phyloP scores from a whole-genome alignment of 1,140 invertebrate species.

The Polypedilum pembai region DNA sequence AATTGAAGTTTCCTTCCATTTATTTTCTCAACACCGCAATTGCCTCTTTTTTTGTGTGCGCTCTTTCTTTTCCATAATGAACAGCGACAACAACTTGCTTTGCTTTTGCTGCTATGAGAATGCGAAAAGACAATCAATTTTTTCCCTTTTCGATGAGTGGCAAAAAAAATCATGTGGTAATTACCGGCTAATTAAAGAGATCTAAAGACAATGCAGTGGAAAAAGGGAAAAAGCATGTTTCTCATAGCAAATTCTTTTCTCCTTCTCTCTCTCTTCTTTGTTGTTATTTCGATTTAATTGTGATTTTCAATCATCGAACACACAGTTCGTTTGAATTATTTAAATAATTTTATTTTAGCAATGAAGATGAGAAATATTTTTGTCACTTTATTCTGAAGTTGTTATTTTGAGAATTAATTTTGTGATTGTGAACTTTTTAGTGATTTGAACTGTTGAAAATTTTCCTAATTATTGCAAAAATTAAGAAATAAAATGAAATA shows the following conservation, averaged over 20 bases:
- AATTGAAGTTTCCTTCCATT: constrained; percentile 18
- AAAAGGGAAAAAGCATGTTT: neutral
- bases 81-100: neutral
- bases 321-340: too few relatives aligned
- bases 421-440: neutral
- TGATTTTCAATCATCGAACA: too few relatives aligned
- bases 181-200: constrained; percentile 17
- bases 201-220: constrained; percentile 5
- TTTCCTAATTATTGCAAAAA: too few relatives aligned
- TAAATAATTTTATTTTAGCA: too few relatives aligned
- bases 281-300: neutral
- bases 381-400: too few relatives aligned
- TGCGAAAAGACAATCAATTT: neutral
- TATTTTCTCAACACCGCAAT: neutral
- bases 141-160: constrained; percentile 2
- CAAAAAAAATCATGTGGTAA: constrained; percentile 7
- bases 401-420: too few relatives aligned
- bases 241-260: too few relatives aligned
- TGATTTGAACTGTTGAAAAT: neutral
- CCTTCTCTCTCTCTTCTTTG: neutral
- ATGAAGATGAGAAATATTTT: too few relatives aligned
- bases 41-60: neutral
- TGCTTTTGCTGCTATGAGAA: neutral
- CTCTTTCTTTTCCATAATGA: neutral
- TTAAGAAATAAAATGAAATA: too few relatives aligned